Percentiles rank a stretch among this genome's conserved stretches.
Evolutionary conservation across 2,797 vertebrate genomes (phyloP).

Genomic region (Varecia variegata): DNA sequence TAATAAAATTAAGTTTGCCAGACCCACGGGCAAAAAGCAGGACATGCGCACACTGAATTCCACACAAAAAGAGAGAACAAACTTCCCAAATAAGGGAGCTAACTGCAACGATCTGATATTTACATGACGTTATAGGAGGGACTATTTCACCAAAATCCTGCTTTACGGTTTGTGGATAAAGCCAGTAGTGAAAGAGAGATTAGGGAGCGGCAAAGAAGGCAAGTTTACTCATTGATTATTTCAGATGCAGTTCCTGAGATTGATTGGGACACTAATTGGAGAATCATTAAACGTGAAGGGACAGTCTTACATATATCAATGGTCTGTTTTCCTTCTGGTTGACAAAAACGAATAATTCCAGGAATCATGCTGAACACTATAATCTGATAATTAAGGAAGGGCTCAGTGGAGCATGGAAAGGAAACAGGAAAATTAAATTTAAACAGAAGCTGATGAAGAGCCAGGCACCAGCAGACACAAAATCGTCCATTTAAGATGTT

Average conservation of each 20-base stretch:
- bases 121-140: neutral
- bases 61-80: neutral
- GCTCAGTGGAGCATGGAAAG: slow-evolving; percentile 43
- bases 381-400: slow-evolving; percentile 74
- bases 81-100: neutral
- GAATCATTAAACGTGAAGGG: slow-evolving; percentile 65
- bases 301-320: slow-evolving; percentile 49
- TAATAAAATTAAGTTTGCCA: neutral
- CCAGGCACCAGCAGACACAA: neutral
- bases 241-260: slow-evolving; percentile 41
- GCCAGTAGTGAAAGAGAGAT: neutral
- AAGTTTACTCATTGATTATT: neutral
- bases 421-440: slow-evolving; percentile 66
- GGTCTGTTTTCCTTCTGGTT: slow-evolving; percentile 58
- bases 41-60: neutral
- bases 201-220: neutral
- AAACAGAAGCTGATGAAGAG: slow-evolving; percentile 30
- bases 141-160: neutral
- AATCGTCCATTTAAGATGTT: slow-evolving; percentile 20
- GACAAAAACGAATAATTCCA: slow-evolving; percentile 69
- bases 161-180: neutral
- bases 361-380: slow-evolving; percentile 44
- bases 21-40: neutral
- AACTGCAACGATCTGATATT: neutral
- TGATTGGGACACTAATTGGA: slow-evolving; percentile 70